These are phyloP conservation scores for Ophioninae sp. DNA, from an alignment of 2,888 invertebrate genomes.

Conservation along the genomic window DNA sequence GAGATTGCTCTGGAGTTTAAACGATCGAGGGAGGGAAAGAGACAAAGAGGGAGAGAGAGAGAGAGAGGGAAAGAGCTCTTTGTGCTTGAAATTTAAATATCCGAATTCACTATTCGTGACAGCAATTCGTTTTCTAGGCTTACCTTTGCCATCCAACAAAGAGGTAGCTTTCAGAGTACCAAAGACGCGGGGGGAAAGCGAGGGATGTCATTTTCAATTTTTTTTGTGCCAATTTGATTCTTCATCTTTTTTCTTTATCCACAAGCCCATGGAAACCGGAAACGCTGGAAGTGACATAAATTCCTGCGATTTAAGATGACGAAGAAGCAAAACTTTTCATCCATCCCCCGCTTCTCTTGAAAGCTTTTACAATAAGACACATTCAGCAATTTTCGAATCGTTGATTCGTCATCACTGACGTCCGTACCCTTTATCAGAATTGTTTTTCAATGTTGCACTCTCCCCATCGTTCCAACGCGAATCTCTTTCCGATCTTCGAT, in stretches of 20 bases:
- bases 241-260: neutral
- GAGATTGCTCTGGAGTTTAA: conserved; percentile 1
- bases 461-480: neutral
- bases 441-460: neutral
- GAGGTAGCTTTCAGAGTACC: neutral
- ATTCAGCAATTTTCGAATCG: neutral
- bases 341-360: neutral
- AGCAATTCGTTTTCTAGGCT: conserved; percentile 9
- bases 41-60: neutral
- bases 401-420: neutral
- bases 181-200: neutral
- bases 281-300: neutral
- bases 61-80: conserved; percentile 2
- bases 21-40: neutral
- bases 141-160: neutral
- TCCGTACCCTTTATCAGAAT: neutral
- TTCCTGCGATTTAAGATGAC: too few species aligned
- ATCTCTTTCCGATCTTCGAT: conserved; percentile 45
- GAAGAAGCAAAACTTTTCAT: too few species aligned
- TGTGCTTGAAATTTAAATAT: conserved; percentile 35
- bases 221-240: neutral
- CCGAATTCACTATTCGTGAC: conserved; percentile 11
- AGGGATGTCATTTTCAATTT: neutral
- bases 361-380: neutral
- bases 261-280: neutral